Evolutionary conservation across 2,888 invertebrate species (phyloP).

Genomic region (Microctonus aethiopoides): DNA sequence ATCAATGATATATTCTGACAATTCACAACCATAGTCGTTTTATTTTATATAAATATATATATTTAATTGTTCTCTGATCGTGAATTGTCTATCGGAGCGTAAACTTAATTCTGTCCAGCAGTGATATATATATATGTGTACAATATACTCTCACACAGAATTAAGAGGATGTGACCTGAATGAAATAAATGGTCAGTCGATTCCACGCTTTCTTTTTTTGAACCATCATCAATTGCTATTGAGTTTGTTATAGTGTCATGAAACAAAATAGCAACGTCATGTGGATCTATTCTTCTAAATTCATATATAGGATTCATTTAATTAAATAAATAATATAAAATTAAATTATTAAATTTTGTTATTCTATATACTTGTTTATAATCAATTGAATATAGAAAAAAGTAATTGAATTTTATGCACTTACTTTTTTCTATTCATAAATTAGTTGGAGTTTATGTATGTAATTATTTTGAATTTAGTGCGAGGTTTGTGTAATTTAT

Average conservation of each 20-base stretch:
- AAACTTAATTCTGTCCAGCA: conserved; percentile 31
- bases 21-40: too few species aligned
- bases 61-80: conserved; percentile 43
- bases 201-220: conserved; percentile 20
- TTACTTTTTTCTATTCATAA: neutral
- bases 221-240: neutral
- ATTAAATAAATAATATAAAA: neutral
- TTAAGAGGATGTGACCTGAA: conserved; percentile 36
- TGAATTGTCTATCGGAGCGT: conserved; percentile 41
- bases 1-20: too few species aligned
- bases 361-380: neutral
- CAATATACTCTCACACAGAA: conserved; percentile 2
- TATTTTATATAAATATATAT: conserved; percentile 21
- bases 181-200: conserved; percentile 23
- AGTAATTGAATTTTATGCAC: too few species aligned
- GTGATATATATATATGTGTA: conserved; percentile 6
- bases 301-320: neutral
- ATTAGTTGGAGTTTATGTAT: neutral
- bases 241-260: neutral
- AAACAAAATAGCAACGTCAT: neutral
- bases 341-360: too few species aligned
- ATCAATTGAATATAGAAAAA: neutral
- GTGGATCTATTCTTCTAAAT: neutral
- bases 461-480: too few species aligned
- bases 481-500: too few species aligned